Conservation (phyloP, 2,888 invertebrate genomes). For the Himalopsyche kuldschensis region DNA sequence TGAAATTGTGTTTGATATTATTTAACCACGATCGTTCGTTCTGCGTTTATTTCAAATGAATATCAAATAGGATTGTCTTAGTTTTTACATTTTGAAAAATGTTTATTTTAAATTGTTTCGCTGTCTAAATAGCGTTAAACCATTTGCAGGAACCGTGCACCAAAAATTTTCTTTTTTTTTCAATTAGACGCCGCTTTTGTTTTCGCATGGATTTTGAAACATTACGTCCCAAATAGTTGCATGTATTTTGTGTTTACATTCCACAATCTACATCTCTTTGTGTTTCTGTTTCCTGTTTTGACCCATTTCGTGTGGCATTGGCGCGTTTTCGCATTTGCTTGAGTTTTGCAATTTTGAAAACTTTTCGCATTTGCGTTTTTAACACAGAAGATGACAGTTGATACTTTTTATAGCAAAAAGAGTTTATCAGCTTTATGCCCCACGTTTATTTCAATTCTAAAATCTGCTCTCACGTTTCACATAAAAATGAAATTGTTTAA, state of each 20-base stretch:
- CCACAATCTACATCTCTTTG: background rate
- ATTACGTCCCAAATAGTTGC: background rate
- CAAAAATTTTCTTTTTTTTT: background rate
- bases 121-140: background rate
- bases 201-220: background rate
- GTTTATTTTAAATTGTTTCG: background rate
- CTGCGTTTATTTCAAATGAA: too few species aligned
- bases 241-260: conserved; percentile 1
- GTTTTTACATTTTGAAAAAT: background rate
- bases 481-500: background rate
- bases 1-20: too few species aligned
- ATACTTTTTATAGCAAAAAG: background rate
- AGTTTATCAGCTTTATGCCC: background rate
- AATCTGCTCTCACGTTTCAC: background rate
- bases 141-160: background rate
- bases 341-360: background rate
- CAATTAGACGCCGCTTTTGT: background rate
- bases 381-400: background rate
- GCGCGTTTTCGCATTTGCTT: background rate
- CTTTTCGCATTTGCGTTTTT: background rate
- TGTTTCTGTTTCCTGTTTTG: background rate
- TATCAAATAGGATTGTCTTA: too few species aligned
- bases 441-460: background rate
- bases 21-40: too few species aligned
- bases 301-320: background rate